Percentiles rank a stretch among this genome's conserved stretches.
Evolutionary conservation across 2,888 invertebrate species (phyloP).

Genomic region (Pocota personata): DNA sequence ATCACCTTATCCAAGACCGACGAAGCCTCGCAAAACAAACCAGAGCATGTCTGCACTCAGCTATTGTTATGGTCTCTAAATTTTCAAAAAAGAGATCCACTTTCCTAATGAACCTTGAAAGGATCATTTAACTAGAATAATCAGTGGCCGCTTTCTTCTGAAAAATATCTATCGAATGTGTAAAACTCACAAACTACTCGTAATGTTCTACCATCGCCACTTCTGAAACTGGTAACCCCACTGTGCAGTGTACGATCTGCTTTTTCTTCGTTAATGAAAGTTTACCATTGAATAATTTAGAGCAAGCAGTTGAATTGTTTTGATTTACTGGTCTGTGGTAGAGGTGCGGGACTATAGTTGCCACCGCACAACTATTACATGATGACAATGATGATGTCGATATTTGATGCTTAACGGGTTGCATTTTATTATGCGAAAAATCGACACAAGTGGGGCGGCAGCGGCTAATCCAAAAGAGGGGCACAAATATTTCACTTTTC

Average conservation of each 20-base stretch:
- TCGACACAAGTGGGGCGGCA: conserved; percentile 29
- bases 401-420: conserved; percentile 19
- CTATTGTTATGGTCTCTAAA: too few species aligned
- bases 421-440: conserved; percentile 38
- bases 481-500: conserved; percentile 28
- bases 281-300: conserved; percentile 53
- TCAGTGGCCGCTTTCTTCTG: too few species aligned
- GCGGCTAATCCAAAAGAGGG: conserved; percentile 39
- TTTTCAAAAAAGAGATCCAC: too few species aligned
- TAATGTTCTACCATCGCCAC: too few species aligned
- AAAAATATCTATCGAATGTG: too few species aligned
- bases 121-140: too few species aligned
- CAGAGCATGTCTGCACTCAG: too few species aligned
- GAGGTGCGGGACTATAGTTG: conserved; percentile 12
- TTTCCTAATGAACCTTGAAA: too few species aligned
- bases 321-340: conserved; percentile 17
- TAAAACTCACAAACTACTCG: too few species aligned
- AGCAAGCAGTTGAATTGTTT: conserved; percentile 34
- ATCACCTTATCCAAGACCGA: too few species aligned
- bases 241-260: conserved; percentile 12
- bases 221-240: conserved; percentile 4
- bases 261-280: conserved; percentile 52
- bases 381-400: conserved; percentile 53
- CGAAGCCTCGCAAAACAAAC: too few species aligned
- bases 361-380: conserved; percentile 37